Conservation (phyloP, 2,797 vertebrate species). For the Phataginus tetradactyla region DNA sequence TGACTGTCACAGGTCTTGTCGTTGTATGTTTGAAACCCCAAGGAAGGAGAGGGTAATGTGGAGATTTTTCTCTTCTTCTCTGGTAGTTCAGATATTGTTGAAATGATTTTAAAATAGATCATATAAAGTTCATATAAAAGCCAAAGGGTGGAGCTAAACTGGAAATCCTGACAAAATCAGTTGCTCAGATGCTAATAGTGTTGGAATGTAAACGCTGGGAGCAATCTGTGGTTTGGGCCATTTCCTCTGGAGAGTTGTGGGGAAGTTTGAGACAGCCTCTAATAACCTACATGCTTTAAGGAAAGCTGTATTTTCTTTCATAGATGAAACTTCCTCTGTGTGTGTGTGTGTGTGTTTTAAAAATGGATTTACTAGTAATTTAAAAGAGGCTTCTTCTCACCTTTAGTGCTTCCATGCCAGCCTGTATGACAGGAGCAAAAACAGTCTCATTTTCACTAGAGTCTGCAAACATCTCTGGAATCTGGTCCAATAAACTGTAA, state of each 20-base stretch:
- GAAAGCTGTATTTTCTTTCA: background rate
- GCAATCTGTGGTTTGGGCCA: fast-evolving
- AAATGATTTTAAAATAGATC: background rate
- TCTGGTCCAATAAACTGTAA: constrained; percentile 95
- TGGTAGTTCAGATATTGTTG: background rate
- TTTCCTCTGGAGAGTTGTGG: background rate
- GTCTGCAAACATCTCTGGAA: constrained; percentile 98
- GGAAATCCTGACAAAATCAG: background rate
- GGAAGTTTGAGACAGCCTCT: background rate
- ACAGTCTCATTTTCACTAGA: constrained; percentile 96
- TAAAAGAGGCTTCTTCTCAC: constrained; percentile 84
- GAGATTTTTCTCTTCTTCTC: background rate
- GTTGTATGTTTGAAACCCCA: background rate
- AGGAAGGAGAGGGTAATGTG: background rate
- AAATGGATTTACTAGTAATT: background rate
- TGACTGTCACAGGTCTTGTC: too few species aligned
- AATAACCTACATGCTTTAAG: background rate
- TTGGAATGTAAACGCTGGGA: background rate
- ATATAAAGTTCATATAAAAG: constrained; percentile 1
- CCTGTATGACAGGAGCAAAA: constrained; percentile 96
- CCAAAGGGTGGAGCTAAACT: constrained; percentile 3
- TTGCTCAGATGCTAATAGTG: background rate
- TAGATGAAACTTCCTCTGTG: background rate
- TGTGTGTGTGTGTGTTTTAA: background rate
- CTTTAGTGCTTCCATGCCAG: constrained; percentile 97